Evolutionary conservation across 2,113 vertebrate genomes (phyloP).

Genomic region (Coptodon bakossiorum): DNA sequence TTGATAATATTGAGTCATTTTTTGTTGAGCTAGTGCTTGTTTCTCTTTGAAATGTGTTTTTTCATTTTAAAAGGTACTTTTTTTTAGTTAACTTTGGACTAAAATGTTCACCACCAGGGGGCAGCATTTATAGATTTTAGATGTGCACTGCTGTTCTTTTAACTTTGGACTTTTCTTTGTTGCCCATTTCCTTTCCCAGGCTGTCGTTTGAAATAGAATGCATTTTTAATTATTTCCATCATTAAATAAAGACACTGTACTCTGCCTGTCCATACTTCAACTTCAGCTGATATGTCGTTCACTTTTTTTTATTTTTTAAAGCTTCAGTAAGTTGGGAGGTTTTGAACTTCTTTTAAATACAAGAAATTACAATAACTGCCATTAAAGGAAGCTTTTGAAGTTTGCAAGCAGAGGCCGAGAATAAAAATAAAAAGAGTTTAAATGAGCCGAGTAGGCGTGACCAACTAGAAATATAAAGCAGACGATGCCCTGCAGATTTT

Average conservation of each 20-base stretch:
- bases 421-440: not conserved
- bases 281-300: not conserved
- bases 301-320: not conserved
- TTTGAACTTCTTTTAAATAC: not conserved
- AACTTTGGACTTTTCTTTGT: not conserved
- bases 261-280: not conserved
- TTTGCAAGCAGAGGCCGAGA: not conserved
- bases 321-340: not conserved
- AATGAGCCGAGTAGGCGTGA: accelerated
- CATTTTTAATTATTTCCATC: not conserved
- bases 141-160: not conserved
- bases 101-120: accelerated
- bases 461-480: accelerated
- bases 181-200: accelerated
- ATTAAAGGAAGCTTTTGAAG: accelerated
- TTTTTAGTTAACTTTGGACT: accelerated
- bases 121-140: not conserved
- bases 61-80: not conserved
- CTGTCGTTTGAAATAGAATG: accelerated
- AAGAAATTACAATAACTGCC: not conserved
- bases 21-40: not conserved
- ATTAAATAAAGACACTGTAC: accelerated
- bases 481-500: not conserved
- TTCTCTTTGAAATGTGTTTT: not conserved
- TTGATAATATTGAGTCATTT: not conserved